A percentile compares a stretch with the other conserved stretches of the same genome.
These are phyloP conservation scores for Lingula anatina DNA, from an alignment of 2,888 invertebrate genomes.

Conservation along the genomic window DNA sequence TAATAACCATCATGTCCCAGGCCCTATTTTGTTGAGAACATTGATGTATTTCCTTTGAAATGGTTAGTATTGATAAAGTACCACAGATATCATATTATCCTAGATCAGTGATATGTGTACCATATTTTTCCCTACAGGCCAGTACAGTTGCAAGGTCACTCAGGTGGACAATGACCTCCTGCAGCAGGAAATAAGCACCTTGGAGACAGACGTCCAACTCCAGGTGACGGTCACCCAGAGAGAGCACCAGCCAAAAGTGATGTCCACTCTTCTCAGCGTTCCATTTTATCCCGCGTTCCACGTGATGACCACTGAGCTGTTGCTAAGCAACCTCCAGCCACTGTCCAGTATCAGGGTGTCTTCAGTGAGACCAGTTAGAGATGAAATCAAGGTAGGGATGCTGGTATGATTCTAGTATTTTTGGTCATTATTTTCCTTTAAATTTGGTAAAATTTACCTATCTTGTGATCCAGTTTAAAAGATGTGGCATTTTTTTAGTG, in stretches of 20 bases:
- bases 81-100: not conserved
- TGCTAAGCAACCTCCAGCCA: conserved; percentile 32
- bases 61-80: too few relatives aligned
- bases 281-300: conserved; percentile 41
- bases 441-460: too few relatives aligned
- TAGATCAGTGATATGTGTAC: not conserved
- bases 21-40: not conserved
- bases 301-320: conserved; percentile 34
- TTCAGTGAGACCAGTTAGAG: too few relatives aligned
- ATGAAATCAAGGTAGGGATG: too few relatives aligned
- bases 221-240: conserved; percentile 18
- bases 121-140: conserved; percentile 18
- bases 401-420: too few relatives aligned
- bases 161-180: conserved; percentile 7
- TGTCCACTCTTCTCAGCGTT: conserved; percentile 19
- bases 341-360: conserved; percentile 27
- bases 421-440: too few relatives aligned
- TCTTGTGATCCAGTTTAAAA: too few relatives aligned
- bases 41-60: too few relatives aligned
- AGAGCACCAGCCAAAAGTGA: conserved; percentile 30
- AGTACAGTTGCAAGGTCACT: conserved; percentile 29
- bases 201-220: conserved; percentile 24
- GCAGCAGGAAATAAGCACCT: conserved; percentile 22
- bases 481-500: too few relatives aligned
- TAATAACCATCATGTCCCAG: not conserved